phyloP scores from a whole-genome alignment of 2,797 vertebrate genomes.

The Leucoraja ocellata region DNA sequence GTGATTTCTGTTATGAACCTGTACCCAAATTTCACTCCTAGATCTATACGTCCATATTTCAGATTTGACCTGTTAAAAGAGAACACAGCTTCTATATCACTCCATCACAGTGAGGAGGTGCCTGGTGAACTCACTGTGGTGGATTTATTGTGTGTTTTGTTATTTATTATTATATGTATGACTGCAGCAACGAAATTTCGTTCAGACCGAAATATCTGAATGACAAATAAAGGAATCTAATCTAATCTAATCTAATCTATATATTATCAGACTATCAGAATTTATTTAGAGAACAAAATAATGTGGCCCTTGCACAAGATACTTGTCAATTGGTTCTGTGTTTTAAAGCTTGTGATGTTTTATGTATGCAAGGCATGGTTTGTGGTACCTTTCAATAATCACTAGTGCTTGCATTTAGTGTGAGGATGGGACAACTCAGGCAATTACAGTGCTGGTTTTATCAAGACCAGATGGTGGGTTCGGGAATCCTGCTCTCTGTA shows the following conservation, averaged over 20 bases:
- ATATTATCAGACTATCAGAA: neutral
- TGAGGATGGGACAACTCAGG: neutral
- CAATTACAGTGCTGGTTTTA: neutral
- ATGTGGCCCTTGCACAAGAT: neutral
- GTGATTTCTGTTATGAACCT: slow-evolving; percentile 3
- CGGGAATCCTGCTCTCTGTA: neutral
- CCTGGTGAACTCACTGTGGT: too few species aligned
- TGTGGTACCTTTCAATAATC: neutral
- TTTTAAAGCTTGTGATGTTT: neutral
- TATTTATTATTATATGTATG: too few species aligned
- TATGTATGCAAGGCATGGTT: neutral
- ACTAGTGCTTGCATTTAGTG: neutral
- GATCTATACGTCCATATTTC: neutral
- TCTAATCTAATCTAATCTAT: too few species aligned
- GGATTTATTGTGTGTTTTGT: too few species aligned
- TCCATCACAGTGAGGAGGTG: too few species aligned
- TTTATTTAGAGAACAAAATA: neutral
- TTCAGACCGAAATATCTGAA: too few species aligned
- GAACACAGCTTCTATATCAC: too few species aligned
- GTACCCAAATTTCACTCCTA: neutral
- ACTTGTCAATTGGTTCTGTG: neutral
- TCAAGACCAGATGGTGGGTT: neutral
- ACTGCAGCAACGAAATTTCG: too few species aligned
- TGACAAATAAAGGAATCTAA: too few species aligned
- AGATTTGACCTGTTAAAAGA: neutral